These are phyloP conservation scores for Emydocephalus ijimae DNA, from an alignment of 2,113 vertebrate genomes.

Conservation along the genomic window DNA sequence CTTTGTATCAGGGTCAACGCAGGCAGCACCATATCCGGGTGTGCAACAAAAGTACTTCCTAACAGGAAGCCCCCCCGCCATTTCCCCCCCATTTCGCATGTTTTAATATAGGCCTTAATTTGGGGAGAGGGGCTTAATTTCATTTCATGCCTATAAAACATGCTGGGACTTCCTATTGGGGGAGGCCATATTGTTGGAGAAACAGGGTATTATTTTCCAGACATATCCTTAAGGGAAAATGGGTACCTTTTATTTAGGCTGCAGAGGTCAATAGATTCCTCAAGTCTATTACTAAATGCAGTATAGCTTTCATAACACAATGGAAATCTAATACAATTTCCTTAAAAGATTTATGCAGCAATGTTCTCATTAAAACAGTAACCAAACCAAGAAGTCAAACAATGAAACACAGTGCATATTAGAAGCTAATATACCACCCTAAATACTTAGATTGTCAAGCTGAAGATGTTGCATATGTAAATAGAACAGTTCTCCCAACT, in stretches of 20 bases:
- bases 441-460: background rate
- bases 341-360: background rate
- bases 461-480: background rate
- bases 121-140: too few relatives aligned
- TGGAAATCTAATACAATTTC: background rate
- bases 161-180: too few relatives aligned
- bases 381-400: background rate
- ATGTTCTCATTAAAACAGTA: background rate
- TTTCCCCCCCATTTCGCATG: too few relatives aligned
- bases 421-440: background rate
- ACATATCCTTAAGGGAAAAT: background rate
- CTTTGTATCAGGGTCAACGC: too few relatives aligned
- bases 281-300: background rate
- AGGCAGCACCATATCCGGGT: too few relatives aligned
- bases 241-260: background rate
- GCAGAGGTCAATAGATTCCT: background rate
- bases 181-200: too few relatives aligned
- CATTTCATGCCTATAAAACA: too few relatives aligned
- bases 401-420: background rate
- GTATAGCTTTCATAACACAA: background rate
- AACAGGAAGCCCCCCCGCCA: too few relatives aligned
- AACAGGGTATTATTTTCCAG: background rate
- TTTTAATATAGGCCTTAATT: too few relatives aligned
- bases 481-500: background rate
- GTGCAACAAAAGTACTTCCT: too few relatives aligned